Conservation (phyloP, 1,140 invertebrate genomes). For the Calephelis nemesis region DNA sequence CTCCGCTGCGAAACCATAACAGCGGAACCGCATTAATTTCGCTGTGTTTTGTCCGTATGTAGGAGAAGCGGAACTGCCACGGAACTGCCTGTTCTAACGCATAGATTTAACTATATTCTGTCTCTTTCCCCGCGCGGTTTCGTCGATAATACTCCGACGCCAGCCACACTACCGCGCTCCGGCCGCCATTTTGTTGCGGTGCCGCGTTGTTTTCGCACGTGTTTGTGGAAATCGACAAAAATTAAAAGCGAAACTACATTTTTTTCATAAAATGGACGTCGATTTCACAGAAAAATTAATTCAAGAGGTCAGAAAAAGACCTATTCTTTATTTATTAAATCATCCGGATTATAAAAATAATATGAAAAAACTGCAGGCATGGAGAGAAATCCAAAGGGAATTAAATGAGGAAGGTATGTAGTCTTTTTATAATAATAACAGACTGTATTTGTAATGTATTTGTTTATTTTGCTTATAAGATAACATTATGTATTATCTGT, state of each 20-base stretch:
- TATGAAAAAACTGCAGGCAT: constrained; percentile 19
- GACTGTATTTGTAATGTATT: constrained; percentile 3
- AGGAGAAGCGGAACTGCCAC: constrained; percentile 21
- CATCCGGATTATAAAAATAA: constrained; percentile 18
- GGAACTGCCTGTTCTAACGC: constrained; percentile 25
- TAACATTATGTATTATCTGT: neutral
- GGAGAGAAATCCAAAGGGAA: constrained; percentile 11
- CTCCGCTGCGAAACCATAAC: constrained; percentile 17
- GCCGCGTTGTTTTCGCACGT: constrained; percentile 27
- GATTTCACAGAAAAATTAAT: constrained; percentile 23
- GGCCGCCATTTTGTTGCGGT: constrained; percentile 25
- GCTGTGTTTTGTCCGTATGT: constrained; percentile 23
- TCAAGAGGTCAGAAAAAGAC: constrained; percentile 24
- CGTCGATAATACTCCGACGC: constrained; percentile 24
- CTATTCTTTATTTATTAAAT: constrained; percentile 18
- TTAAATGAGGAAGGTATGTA: constrained; percentile 17
- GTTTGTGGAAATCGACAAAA: constrained; percentile 24
- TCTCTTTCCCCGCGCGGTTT: constrained; percentile 25
- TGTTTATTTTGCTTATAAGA: neutral
- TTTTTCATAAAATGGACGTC: constrained; percentile 23
- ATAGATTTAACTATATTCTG: constrained; percentile 24
- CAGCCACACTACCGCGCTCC: constrained; percentile 22
- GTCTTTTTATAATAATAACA: constrained; percentile 17
- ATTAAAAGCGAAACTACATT: constrained; percentile 26
- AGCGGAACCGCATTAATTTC: constrained; percentile 22